Evolutionary conservation across 2,888 invertebrate genomes (phyloP).

Genomic region (Lycia hirtaria): DNA sequence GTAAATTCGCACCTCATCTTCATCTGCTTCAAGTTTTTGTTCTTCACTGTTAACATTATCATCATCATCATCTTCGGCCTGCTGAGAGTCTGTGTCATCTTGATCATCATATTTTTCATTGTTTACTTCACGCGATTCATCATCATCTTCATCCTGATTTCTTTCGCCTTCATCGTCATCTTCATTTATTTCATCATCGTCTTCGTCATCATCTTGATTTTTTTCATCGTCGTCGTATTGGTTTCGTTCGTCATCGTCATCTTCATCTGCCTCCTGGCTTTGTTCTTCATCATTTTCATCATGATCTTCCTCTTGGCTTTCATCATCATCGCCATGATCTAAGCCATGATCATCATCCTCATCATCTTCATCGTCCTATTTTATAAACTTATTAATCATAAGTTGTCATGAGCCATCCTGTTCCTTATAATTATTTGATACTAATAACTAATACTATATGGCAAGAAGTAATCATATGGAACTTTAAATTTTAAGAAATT

Average conservation of each 20-base stretch:
- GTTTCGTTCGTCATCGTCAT: constrained; percentile 55
- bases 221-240: constrained; percentile 51
- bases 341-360: too few relatives aligned
- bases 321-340: constrained; percentile 48
- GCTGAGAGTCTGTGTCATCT: constrained; percentile 40
- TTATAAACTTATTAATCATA: constrained; percentile 37
- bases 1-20: constrained; percentile 50
- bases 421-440: too few relatives aligned
- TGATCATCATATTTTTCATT: constrained; percentile 46
- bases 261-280: constrained; percentile 53
- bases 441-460: too few relatives aligned
- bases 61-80: constrained; percentile 56
- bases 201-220: constrained; percentile 43
- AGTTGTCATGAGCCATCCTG: too few relatives aligned
- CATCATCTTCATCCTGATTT: constrained; percentile 51
- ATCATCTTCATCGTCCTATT: constrained; percentile 55
- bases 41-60: constrained; percentile 50
- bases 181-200: constrained; percentile 48
- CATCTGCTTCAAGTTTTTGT: constrained; percentile 45
- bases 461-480: too few relatives aligned
- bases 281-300: constrained; percentile 50
- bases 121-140: constrained; percentile 50
- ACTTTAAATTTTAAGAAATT: too few relatives aligned
- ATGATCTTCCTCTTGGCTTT: constrained; percentile 54
- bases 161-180: constrained; percentile 48